phyloP scores from a whole-genome alignment of 2,888 invertebrate species.

The Stictocephala bisonia region DNA sequence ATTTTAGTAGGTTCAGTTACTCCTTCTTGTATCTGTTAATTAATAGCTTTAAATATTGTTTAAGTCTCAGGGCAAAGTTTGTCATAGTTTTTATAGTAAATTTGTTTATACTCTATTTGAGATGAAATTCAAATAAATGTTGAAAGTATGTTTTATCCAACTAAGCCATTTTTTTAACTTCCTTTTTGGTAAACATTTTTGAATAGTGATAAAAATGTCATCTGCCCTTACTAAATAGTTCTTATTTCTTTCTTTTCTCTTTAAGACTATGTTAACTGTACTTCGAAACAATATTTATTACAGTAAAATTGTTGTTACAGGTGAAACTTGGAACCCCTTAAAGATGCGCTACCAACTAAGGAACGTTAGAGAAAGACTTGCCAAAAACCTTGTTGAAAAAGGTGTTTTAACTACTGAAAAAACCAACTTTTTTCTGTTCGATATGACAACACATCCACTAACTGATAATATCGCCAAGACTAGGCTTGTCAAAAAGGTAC shows the following conservation, averaged over 20 bases:
- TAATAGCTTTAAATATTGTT: too few species aligned
- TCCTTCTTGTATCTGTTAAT: too few species aligned
- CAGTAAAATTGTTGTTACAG: conserved; percentile 66
- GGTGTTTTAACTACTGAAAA: conserved; percentile 99
- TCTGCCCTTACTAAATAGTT: conserved; percentile 39
- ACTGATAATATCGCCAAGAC: conserved; percentile 96
- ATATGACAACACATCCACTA: conserved; percentile 99
- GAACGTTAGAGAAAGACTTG: conserved; percentile 98
- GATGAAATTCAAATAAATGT: too few species aligned
- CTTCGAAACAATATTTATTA: not conserved
- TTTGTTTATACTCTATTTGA: too few species aligned
- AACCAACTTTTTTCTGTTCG: conserved; percentile 99
- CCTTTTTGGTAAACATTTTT: too few species aligned
- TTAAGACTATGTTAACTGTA: too few species aligned
- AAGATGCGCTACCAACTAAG: conserved; percentile 98
- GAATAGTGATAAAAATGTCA: conserved; percentile 15
- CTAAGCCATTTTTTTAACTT: conserved; percentile 14
- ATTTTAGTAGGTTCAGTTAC: too few species aligned
- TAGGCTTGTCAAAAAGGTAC: conserved; percentile 94
- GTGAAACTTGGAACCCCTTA: conserved; percentile 99
- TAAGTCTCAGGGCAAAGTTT: too few species aligned
- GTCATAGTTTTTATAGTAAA: too few species aligned
- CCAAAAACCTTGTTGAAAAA: conserved; percentile 99
- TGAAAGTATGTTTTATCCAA: too few species aligned
- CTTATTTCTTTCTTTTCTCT: conserved; percentile 34